phyloP scores from a whole-genome alignment of 2,113 vertebrate genomes.

The Microcebus tavaratra region DNA sequence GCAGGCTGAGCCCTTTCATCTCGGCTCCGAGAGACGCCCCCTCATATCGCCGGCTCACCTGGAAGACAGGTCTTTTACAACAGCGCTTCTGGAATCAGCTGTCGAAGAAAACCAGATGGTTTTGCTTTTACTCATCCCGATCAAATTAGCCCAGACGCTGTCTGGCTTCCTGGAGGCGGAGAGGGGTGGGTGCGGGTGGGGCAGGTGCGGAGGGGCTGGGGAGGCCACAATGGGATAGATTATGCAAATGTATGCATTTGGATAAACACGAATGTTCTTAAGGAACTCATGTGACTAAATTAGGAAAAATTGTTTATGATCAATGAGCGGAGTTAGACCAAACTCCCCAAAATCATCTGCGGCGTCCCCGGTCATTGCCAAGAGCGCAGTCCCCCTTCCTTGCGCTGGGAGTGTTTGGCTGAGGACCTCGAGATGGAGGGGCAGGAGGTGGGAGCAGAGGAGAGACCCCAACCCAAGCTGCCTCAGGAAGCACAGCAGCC shows the following conservation, averaged over 20 bases:
- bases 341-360: constrained; percentile 37
- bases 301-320: constrained; percentile 58
- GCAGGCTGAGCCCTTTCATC: constrained; percentile 89
- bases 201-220: constrained; percentile 23
- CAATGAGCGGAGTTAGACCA: constrained; percentile 44
- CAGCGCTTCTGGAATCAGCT: constrained; percentile 84
- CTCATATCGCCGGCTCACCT: constrained; percentile 81
- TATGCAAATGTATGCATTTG: constrained; percentile 38
- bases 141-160: constrained; percentile 80
- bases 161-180: constrained; percentile 58
- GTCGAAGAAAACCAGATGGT: constrained; percentile 81
- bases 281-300: constrained; percentile 60
- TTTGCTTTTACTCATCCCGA: constrained; percentile 85
- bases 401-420: neutral
- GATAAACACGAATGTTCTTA: constrained; percentile 38
- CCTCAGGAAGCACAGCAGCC: neutral
- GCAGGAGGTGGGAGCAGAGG: rapidly evolving
- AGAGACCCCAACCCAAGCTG: neutral
- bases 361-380: neutral
- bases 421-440: neutral
- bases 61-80: constrained; percentile 80
- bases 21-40: constrained; percentile 82
- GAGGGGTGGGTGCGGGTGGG: neutral
- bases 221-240: constrained; percentile 35
- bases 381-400: neutral